A percentile compares a stretch with the other conserved stretches of the same genome.
Evolutionary conservation across 2,113 vertebrate genomes (phyloP).

Genomic region (Morone chrysops): DNA sequence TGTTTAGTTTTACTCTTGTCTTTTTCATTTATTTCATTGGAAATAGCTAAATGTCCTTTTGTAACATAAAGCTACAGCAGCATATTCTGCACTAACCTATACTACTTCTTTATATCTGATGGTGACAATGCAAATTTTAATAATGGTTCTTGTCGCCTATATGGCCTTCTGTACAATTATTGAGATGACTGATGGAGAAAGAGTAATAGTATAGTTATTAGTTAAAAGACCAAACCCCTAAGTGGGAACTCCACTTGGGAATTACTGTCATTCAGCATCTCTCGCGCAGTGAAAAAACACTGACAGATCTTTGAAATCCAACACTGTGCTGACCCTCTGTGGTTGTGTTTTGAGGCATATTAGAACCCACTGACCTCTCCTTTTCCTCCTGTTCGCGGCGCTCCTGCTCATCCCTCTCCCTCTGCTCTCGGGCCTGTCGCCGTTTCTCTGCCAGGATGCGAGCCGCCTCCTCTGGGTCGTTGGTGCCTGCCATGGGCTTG

Average conservation of each 20-base stretch:
- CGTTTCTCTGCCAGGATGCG: slow-evolving; percentile 93
- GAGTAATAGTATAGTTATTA: not conserved
- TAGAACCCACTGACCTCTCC: slow-evolving; percentile 87
- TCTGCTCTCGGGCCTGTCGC: slow-evolving; percentile 93
- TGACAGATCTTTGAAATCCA: slow-evolving; percentile 1
- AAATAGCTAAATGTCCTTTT: not conserved
- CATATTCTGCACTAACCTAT: not conserved
- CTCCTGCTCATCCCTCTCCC: slow-evolving; percentile 92
- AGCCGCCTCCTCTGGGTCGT: slow-evolving; percentile 91
- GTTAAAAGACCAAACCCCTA: not conserved
- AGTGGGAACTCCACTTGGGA: slow-evolving; percentile 1
- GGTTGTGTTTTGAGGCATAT: slow-evolving; percentile 1
- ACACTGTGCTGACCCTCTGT: not conserved
- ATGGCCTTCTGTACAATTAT: not conserved
- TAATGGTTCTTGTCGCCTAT: not conserved
- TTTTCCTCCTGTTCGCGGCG: slow-evolving; percentile 89
- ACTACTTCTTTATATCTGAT: not conserved
- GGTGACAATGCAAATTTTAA: not conserved
- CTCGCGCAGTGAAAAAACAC: not conserved
- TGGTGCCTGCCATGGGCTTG: slow-evolving; percentile 92
- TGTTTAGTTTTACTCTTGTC: not conserved
- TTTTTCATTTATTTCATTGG: not conserved
- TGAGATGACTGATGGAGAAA: not conserved
- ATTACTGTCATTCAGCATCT: not conserved
- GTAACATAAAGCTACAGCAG: not conserved